A percentile compares a stretch with the other conserved stretches of the same genome.
Evolutionary conservation across 2,797 vertebrate genomes (phyloP).

Genomic region (Diceros bicornis): DNA sequence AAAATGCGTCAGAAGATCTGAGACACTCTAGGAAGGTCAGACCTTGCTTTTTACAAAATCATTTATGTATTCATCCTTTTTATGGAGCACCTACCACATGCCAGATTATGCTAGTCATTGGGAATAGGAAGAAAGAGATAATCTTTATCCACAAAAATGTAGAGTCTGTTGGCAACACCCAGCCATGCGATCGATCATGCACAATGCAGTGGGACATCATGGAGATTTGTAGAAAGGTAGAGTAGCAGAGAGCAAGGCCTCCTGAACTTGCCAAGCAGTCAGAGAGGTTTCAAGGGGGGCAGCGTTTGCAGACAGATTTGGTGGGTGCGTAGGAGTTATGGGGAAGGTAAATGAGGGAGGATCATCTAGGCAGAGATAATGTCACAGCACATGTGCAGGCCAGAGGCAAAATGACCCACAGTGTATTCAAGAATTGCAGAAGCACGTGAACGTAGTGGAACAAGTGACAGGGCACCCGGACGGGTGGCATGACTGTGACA

Average conservation of each 20-base stretch:
- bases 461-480: neutral
- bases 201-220: neutral
- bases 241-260: neutral
- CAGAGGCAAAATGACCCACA: neutral
- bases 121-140: neutral
- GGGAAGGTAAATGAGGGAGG: neutral
- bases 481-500: neutral
- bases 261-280: neutral
- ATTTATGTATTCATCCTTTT: neutral
- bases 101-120: neutral
- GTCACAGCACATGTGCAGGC: accelerated
- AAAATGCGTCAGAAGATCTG: no score
- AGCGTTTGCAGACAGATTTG: neutral
- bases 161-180: neutral
- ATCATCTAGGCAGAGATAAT: neutral
- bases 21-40: neutral
- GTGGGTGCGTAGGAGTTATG: no score
- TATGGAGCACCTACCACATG: neutral
- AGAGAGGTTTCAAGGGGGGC: neutral
- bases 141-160: neutral
- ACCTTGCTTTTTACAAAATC: neutral
- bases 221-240: neutral
- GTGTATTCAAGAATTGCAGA: neutral
- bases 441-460: neutral
- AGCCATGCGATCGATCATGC: neutral